phyloP scores from a whole-genome alignment of 1,140 invertebrate species.

The Mizuhopecten yessoensis region DNA sequence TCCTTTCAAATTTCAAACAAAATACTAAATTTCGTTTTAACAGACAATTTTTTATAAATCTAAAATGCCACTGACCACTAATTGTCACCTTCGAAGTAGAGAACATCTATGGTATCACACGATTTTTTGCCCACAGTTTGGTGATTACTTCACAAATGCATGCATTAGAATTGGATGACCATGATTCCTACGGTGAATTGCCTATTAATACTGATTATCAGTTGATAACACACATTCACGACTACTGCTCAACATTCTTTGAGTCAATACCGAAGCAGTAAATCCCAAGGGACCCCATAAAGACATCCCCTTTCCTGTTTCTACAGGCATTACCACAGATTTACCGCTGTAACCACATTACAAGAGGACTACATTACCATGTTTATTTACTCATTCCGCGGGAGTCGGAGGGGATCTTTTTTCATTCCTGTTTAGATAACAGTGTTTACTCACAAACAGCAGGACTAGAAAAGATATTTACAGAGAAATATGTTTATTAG shows the following conservation, averaged over 20 bases:
- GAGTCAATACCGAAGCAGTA: background rate
- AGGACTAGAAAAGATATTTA: background rate
- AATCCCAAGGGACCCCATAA: slow-evolving; percentile 7
- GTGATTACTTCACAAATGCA: slow-evolving; percentile 20
- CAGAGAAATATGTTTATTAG: background rate
- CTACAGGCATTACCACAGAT: background rate
- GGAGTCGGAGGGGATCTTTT: background rate
- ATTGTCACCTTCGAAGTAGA: background rate
- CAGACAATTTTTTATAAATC: no score
- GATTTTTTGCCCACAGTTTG: background rate
- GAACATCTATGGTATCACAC: background rate
- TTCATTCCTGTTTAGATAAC: no score
- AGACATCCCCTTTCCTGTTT: slow-evolving; percentile 15
- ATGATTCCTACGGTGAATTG: background rate
- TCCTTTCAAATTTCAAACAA: no score
- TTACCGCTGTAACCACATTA: background rate
- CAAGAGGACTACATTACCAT: background rate
- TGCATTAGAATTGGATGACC: slow-evolving; percentile 25
- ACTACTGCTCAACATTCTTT: background rate
- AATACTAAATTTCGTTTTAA: no score
- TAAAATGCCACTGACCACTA: no score
- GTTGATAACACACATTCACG: background rate
- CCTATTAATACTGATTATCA: slow-evolving; percentile 27
- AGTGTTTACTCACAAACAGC: background rate
- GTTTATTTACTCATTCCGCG: background rate